Base-by-base conservation (phyloP, 2,888 invertebrate genomes). In the Lepidochrysops patricia region DNA sequence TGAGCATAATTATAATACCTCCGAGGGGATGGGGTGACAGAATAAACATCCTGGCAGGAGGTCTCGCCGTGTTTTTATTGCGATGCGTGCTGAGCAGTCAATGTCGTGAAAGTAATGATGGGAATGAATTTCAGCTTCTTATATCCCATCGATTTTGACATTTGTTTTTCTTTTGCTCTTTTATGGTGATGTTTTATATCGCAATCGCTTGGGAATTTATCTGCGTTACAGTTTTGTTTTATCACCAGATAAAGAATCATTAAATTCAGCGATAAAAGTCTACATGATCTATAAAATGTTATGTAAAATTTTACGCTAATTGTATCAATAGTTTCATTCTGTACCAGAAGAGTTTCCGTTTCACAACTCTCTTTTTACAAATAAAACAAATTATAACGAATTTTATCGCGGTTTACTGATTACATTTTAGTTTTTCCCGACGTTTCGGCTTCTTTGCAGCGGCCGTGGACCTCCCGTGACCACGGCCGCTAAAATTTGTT, bases 1-100 rank as follows among this genome's bases (percentile, higher is more conserved):
- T 84, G 84, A 80, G 81, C 86, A 84, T 85, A 84, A 88, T 87
- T 86, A 80, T 80, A 84, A 84, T 84, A 84, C 84, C 82, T 85
- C 76, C 73, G 77, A 77, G 79, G 83, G 80, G 77, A 68, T 73
- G 72, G 76, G 72, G 74, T 70, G 76, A 77, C 80, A 78, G 76
- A 82, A 80, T 79, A 82, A 84, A 83, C 84, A 79, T 74, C 76
- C 69, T 71, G 64, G 74, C 83, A 82, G 84, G 83, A 83, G 82
- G 80, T 78, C 79, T 37, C 73, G 70, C 71, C 75, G 79, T 77
- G 79, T 79, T 84, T 84, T 84, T 85, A 84, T 84, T 82, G 81
- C 74, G 71, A 68, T 70, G 75, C 79, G 75, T 75, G 81, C 77
- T 79, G 79, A 73, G 78, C 70, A 78, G 77, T 77, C 85, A 85